phyloP scores from a whole-genome alignment of 1,140 invertebrate genomes.

The silkworm (Bombyx mori) region DNA sequence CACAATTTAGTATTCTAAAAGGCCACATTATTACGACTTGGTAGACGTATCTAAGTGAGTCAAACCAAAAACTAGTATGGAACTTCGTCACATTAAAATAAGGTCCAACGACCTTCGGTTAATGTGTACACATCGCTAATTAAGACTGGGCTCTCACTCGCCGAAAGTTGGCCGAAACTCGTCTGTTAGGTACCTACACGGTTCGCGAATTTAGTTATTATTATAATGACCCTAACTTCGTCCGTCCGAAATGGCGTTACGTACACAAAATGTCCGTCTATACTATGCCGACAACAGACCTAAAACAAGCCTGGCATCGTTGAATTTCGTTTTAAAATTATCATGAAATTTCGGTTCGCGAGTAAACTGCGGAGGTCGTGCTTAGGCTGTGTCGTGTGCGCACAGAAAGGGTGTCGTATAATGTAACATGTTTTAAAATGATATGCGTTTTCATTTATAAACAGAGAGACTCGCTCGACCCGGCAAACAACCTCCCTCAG shows the following conservation, averaged over 20 bases:
- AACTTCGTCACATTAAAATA: too few relatives aligned
- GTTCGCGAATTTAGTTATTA: constrained; percentile 19
- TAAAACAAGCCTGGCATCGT: too few relatives aligned
- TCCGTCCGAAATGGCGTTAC: constrained; percentile 26
- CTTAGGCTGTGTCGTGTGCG: constrained; percentile 14
- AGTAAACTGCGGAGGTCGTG: neutral
- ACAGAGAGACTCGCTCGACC: constrained; percentile 48
- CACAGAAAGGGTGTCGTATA: constrained; percentile 23
- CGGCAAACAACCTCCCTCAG: constrained; percentile 59
- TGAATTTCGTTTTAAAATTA: too few relatives aligned
- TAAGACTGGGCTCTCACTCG: constrained; percentile 19
- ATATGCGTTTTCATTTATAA: constrained; percentile 66
- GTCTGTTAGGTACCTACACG: constrained; percentile 13
- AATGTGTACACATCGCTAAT: constrained; percentile 27
- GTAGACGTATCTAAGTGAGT: too few relatives aligned
- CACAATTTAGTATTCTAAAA: too few relatives aligned
- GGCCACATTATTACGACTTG: too few relatives aligned
- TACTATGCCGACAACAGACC: constrained; percentile 1
- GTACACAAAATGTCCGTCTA: constrained; percentile 24
- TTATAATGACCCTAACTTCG: constrained; percentile 39
- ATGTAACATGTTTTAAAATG: constrained; percentile 53
- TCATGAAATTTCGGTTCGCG: neutral
- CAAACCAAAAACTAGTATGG: too few relatives aligned
- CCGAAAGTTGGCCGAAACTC: constrained; percentile 24
- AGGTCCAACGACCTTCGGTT: constrained; percentile 12